Percentiles rank a stretch among this genome's conserved stretches.
Conservation (phyloP, 2,113 vertebrate genomes). For the Orthonyx spaldingii region DNA sequence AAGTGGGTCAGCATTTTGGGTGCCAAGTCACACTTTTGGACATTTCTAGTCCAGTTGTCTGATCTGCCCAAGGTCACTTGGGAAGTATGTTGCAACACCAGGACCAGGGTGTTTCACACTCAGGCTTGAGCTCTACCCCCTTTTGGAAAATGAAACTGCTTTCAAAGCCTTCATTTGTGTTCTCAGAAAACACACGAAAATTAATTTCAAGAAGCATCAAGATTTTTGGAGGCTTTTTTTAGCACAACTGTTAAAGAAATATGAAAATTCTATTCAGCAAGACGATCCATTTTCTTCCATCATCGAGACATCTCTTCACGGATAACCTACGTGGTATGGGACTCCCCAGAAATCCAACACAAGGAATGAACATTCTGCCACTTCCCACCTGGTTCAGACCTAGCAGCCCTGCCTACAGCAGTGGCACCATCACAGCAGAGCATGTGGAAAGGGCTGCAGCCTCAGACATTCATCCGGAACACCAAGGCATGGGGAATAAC, state of each 20-base stretch:
- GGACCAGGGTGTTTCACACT: fast-evolving
- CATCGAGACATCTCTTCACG: fast-evolving
- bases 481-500: not conserved
- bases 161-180: not conserved
- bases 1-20: not conserved
- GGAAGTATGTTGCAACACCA: not conserved
- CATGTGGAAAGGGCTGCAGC: not conserved
- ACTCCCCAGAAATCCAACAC: not conserved
- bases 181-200: not conserved
- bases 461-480: not conserved
- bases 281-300: not conserved
- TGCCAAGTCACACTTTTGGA: not conserved
- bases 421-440: not conserved
- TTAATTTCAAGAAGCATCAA: not conserved
- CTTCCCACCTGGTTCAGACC: not conserved
- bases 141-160: not conserved
- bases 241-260: not conserved
- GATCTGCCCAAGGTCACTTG: not conserved
- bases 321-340: not conserved
- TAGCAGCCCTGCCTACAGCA: not conserved
- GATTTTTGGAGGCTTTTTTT: not conserved
- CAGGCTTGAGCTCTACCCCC: not conserved
- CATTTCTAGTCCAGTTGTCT: not conserved
- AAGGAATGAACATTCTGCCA: not conserved
- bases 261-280: not conserved